Base-by-base conservation (phyloP, 2,113 vertebrate genomes). In the Calonectris borealis region DNA sequence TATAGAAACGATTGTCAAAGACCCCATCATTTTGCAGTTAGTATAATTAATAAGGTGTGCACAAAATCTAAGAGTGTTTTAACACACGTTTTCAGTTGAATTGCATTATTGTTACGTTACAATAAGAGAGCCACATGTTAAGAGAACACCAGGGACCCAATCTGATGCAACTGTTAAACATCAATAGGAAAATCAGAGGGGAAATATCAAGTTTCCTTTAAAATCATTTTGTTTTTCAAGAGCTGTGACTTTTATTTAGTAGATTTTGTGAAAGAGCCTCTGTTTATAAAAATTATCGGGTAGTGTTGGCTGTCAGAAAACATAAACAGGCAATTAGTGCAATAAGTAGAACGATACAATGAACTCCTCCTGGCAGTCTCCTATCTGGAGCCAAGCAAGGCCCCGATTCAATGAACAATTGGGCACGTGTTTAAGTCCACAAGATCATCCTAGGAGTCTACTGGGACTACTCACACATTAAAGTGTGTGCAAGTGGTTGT, bases 1-100 rank as follows among this genome's bases (percentile, higher is more conserved):
- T 93, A 88, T 54, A 94, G 88, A 93, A 96, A 93, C 4, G 36
- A 77, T 75, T 97, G 95, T 93, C 88, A 97, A 88, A 93, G 95
- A 97, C 46, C 85, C 96, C 95, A 75, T 96, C 95, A 96, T 96
- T 95, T 97, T 90, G 88, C 88, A 86, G 96, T 96, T 96, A 96
- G 93, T 81, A 93, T 97, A 97, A 96, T 96, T 96, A 97, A 96
- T 96, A 96, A 96, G 96, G 96, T 96, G 94, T 88, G 93, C 92
- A 86, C 79, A 60, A 80, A 96, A 90, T 88, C 78, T 22, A 65
- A 26, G 83, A 83, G 90, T 94, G 95, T 94, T 97, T 96, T 69
- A 80, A 80, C 94, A 96, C 90, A 86, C 16, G 70, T 77, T 96
- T 96, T 71, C 88, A 70, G 92, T 42, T 95, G 92, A 96, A 95